Evolutionary conservation across 2,888 invertebrate genomes (phyloP), one percentile per base, ranked within the genome.

Genomic region (Metellina segmentata): DNA sequence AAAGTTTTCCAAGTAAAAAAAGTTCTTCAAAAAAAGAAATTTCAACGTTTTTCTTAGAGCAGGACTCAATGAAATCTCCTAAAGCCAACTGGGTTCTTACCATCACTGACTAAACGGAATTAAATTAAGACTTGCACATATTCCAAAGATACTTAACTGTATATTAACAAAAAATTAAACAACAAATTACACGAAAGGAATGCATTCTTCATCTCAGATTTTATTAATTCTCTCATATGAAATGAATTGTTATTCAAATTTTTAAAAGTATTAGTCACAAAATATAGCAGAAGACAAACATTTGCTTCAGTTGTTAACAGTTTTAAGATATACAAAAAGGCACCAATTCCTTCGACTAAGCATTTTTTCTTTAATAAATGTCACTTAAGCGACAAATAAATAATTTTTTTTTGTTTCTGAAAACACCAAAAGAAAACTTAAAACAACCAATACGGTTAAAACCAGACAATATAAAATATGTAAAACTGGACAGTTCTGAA

Each of bases 311-410:
- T 49, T 34, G 49, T 49, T 34, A 69, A 79, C 34, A 34, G 13
- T 79, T 79, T 61, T 61, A 53, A 79, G 61, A 53, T 34, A 61
- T 34, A 79, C 7, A 61, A 79, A 77, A 79, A 61, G 61, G 61
- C 79, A 79, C 79, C 79, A 79, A 79, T 79, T 79, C 79, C 79
- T 61, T 19, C 49, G 79, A 79, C 61, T 61, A 79, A 79, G 61
- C 61, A 61, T 20, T 69, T 79, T 79, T 51, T 19, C 11, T n/a
- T 16, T 16, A 79, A 61, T 16, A 61, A 61, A 34, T 61, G 34
- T 61, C 53, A 79, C 61, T 78, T 79, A 34, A 79, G 61, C 61
- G 53, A 61, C 52, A 61, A 79, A 53, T 61, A 79, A 49, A 77
- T 49, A 51, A n/a, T n/a, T 7, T 20, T 52, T 78, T n/a, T 61